Evolutionary conservation across 2,888 invertebrate genomes (phyloP).

Genomic region (Hedya salicella): DNA sequence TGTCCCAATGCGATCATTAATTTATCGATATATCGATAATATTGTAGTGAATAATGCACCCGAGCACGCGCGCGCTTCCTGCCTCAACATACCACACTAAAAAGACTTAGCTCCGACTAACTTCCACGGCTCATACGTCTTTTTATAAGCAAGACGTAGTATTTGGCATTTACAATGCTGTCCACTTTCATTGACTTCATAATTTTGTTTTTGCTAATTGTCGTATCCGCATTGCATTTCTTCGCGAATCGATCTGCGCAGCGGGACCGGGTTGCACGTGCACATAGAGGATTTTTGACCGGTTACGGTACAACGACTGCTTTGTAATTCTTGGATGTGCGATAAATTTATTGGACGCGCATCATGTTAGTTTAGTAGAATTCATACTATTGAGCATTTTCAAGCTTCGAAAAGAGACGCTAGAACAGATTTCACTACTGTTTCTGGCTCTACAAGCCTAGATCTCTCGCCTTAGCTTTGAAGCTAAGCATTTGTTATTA

Average conservation of each 20-base stretch:
- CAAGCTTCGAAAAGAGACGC: too few species aligned
- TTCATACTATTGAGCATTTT: too few species aligned
- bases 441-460: too few species aligned
- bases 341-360: too few species aligned
- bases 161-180: conserved; percentile 34
- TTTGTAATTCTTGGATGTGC: neutral
- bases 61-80: conserved; percentile 77
- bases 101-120: neutral
- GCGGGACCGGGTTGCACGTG: neutral
- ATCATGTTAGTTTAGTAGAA: too few species aligned
- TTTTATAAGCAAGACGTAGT: neutral
- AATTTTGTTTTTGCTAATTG: conserved; percentile 39
- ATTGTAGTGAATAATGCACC: conserved; percentile 78
- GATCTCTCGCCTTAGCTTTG: too few species aligned
- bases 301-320: neutral
- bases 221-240: conserved; percentile 34
- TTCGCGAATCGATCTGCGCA: conserved; percentile 34
- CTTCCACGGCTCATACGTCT: neutral
- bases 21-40: conserved; percentile 83
- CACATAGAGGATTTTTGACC: neutral
- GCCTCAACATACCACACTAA: conserved; percentile 44
- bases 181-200: conserved; percentile 41
- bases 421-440: too few species aligned
- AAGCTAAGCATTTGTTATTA: too few species aligned
- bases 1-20: conserved; percentile 78